Evolutionary conservation across 2,113 vertebrate species (phyloP).

Genomic region (Cochlearius cochlearius): DNA sequence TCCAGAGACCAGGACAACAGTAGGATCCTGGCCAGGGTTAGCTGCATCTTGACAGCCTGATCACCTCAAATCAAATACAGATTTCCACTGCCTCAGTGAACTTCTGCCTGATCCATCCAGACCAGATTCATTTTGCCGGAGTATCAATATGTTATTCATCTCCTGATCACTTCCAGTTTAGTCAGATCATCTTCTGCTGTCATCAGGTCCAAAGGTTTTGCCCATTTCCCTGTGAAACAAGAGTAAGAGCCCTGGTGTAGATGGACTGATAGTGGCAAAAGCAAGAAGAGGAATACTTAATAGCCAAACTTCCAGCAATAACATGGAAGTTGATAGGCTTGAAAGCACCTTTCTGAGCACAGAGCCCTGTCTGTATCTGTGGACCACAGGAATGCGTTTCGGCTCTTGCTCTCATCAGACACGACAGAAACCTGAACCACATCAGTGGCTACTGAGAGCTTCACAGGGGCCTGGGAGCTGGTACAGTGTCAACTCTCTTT

Average conservation of each 20-base stretch:
- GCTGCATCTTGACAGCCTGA: neutral
- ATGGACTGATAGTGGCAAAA: neutral
- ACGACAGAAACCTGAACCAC: neutral
- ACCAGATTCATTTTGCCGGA: neutral
- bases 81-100: neutral
- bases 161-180: neutral
- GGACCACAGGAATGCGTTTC: neutral
- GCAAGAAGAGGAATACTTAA: neutral
- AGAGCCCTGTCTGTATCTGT: neutral
- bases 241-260: neutral
- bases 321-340: fast-evolving
- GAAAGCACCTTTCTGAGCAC: neutral
- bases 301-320: neutral
- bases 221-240: neutral
- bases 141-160: fast-evolving
- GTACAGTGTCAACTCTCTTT: neutral
- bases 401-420: neutral
- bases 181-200: neutral
- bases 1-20: neutral
- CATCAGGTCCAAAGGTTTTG: neutral
- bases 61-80: neutral
- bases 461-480: neutral
- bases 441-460: neutral
- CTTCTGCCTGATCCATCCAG: neutral
- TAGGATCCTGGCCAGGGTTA: neutral